Base-by-base conservation (phyloP, 2,888 invertebrate species). In the Drosophila cognata region DNA sequence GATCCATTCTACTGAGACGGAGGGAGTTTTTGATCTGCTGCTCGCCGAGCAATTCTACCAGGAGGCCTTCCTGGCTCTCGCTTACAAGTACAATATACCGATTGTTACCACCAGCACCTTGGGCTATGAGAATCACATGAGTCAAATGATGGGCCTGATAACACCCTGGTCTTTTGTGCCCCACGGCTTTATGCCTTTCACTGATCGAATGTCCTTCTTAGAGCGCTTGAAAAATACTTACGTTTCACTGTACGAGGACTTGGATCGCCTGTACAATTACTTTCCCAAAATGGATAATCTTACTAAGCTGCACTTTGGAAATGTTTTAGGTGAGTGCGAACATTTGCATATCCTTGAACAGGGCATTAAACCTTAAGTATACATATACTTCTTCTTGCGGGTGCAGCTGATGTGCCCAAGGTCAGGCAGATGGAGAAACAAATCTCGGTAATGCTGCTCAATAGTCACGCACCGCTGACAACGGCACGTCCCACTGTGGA, bases 181-280 rank as follows among this genome's bases (percentile, higher is more conserved):
- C 0, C 94, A 94, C 60, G 91, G 93, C 13, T 93, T 93, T 68
- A 77, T 93, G 59, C 91, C 92, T 6, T 93, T 90, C 61, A 93
- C 94, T 1, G 94, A 94, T 31, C 88, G 88, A 56, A 94, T 94
- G 92, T 94, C 92, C 46, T 95, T 96, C 74, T 90, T 91, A 82
- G 93, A 94, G 78, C 91, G 96, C 74, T 52, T 95, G 0, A 88
- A 93, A 33, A 95, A 95, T 82, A 91, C 94, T 0, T 92, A 93
- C 2, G 84, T 88, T 4, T 90, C 92, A 0, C 59, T 93, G 3
- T 92, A 91, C 46, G 92, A 93, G 48, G 91, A 93, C 31, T 64
- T 89, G 2, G 79, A 91, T 55, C 77, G 93, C 3, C 81, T 91
- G 55, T 87, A 84, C 57, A 84, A 83, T 41, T 92, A 92, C 66